Percentiles rank a stretch among this genome's conserved stretches.
Evolutionary conservation across 2,113 vertebrate genomes (phyloP).

Genomic region (Recurvirostra avosetta): DNA sequence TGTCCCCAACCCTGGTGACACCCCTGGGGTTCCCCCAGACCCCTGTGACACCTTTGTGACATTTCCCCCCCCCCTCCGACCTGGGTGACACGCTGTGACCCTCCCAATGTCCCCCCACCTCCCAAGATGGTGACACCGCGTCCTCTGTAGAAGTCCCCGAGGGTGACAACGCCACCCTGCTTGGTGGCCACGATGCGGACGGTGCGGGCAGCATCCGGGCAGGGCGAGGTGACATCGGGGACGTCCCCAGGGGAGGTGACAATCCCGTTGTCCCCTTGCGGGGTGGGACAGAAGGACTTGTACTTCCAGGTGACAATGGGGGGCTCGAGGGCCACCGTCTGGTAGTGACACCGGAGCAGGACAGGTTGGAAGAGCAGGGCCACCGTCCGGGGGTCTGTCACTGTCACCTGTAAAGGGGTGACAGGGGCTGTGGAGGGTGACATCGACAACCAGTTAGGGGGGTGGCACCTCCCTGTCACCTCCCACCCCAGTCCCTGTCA

Average conservation of each 20-base stretch:
- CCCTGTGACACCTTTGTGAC: no score
- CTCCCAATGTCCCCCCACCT: not conserved
- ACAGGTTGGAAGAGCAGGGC: conserved; percentile 89
- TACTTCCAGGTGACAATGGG: conserved; percentile 86
- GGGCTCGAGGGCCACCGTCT: conserved; percentile 29
- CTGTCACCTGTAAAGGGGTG: conserved; percentile 45
- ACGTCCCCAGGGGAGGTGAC: conserved; percentile 79
- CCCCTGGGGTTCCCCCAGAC: no score
- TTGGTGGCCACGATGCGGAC: conserved; percentile 86
- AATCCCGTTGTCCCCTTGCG: conserved; percentile 53
- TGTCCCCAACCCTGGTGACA: no score
- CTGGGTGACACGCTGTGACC: not conserved
- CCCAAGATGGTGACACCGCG: conserved; percentile 81
- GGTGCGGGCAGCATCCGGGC: conserved; percentile 79
- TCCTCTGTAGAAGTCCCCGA: conserved; percentile 79
- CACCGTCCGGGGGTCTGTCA: conserved; percentile 68
- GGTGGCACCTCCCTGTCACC: no score
- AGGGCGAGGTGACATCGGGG: conserved; percentile 80
- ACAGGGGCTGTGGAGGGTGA: not conserved
- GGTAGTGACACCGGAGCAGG: conserved; percentile 80
- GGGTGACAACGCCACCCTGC: conserved; percentile 72
- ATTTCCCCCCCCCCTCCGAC: no score
- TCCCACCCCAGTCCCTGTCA: not conserved
- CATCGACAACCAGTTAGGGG: not conserved
- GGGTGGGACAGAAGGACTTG: conserved; percentile 86